phyloP scores from a whole-genome alignment of 1,140 invertebrate species.

The Neodiprion lecontei region DNA sequence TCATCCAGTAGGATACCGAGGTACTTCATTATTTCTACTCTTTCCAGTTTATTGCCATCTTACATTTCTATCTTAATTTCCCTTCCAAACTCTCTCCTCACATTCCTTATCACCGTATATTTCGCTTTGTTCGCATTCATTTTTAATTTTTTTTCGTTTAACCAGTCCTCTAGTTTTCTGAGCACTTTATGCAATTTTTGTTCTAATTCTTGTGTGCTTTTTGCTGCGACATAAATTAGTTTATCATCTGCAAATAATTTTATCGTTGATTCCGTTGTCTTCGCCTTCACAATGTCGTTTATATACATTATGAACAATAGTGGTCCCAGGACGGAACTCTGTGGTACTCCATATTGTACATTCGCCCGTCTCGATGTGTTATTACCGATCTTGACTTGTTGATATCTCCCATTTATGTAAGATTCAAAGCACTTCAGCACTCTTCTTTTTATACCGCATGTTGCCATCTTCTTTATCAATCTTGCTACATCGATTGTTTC shows the following conservation, averaged over 20 bases:
- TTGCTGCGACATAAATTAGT: slow-evolving; percentile 21
- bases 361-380: slow-evolving; percentile 8
- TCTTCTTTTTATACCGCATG: slow-evolving; percentile 16
- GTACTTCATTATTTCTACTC: slow-evolving; percentile 27
- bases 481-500: slow-evolving; percentile 27
- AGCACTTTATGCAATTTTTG: background rate
- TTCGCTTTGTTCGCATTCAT: slow-evolving; percentile 28
- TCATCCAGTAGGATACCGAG: slow-evolving; percentile 24
- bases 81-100: background rate
- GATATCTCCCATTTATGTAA: slow-evolving; percentile 22
- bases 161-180: slow-evolving; percentile 8
- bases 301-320: slow-evolving; percentile 20
- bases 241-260: slow-evolving; percentile 28
- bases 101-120: slow-evolving; percentile 24
- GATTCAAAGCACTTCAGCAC: slow-evolving; percentile 21
- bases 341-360: slow-evolving; percentile 23
- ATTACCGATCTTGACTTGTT: slow-evolving; percentile 17
- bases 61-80: background rate
- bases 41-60: slow-evolving; percentile 14
- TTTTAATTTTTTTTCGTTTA: slow-evolving; percentile 20
- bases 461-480: slow-evolving; percentile 17
- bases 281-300: slow-evolving; percentile 3
- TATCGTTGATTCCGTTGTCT: no score
- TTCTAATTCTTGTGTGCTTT: slow-evolving; percentile 14
- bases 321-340: slow-evolving; percentile 23